phyloP scores from a whole-genome alignment of 2,113 vertebrate species.

The Cricetomys ansorgei region DNA sequence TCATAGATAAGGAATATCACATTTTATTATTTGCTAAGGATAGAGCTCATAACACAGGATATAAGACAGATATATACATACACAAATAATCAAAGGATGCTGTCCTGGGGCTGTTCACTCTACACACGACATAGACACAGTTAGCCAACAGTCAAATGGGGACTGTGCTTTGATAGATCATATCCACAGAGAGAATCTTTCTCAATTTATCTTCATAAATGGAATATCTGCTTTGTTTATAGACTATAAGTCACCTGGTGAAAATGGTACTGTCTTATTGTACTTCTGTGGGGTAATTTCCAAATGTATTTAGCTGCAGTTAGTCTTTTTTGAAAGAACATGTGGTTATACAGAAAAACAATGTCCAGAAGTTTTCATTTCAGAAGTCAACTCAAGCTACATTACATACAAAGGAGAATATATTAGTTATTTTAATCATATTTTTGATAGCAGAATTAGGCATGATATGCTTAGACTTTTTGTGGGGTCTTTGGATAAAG shows the following conservation, averaged over 20 bases:
- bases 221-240: background rate
- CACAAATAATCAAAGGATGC: background rate
- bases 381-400: constrained; percentile 36
- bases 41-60: background rate
- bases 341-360: background rate
- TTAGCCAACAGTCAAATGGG: background rate
- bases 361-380: background rate
- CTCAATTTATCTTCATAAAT: constrained; percentile 41
- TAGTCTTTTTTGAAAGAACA: constrained; percentile 52
- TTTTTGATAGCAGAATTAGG: background rate
- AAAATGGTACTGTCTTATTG: background rate
- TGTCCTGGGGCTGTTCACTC: background rate
- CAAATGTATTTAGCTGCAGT: background rate
- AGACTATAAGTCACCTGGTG: background rate
- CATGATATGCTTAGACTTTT: background rate
- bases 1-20: background rate
- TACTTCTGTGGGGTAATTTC: constrained; percentile 16
- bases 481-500: background rate
- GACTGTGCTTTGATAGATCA: background rate
- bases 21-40: constrained; percentile 28
- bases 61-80: background rate
- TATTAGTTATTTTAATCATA: constrained; percentile 27
- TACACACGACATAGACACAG: constrained; percentile 6
- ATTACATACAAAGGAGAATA: background rate
- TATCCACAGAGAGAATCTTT: background rate